phyloP scores from a whole-genome alignment of 2,797 vertebrate genomes.

The Sebastes alutus region DNA sequence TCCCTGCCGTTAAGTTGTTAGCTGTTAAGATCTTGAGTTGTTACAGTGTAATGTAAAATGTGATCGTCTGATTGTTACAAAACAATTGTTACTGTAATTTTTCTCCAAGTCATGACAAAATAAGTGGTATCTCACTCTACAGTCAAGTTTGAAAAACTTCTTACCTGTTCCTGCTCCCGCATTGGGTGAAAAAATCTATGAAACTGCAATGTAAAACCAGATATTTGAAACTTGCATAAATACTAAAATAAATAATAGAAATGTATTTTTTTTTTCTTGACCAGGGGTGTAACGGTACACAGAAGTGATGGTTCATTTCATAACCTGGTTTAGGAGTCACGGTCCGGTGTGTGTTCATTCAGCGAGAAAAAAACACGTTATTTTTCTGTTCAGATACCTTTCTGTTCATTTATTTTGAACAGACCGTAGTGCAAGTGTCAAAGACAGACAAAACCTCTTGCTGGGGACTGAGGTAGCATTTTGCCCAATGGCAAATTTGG shows the following conservation, averaged over 20 bases:
- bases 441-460: neutral
- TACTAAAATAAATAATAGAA: neutral
- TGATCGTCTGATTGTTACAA: neutral
- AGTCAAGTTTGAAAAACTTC: neutral
- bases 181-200: neutral
- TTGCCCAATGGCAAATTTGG: neutral
- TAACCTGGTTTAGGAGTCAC: neutral
- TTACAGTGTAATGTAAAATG: neutral
- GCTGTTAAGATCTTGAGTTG: neutral
- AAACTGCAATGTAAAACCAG: neutral
- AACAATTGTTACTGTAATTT: neutral
- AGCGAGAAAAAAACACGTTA: neutral
- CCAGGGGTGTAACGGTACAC: too few species aligned
- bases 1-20: neutral
- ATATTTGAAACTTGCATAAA: neutral
- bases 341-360: neutral
- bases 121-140: neutral
- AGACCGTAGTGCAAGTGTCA: too few species aligned
- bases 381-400: too few species aligned
- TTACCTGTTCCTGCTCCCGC: fast-evolving
- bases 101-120: neutral
- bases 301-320: too few species aligned
- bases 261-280: neutral
- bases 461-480: neutral
- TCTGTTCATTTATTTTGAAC: too few species aligned